These are phyloP conservation scores for Rhea americana DNA, from an alignment of 2,113 vertebrate species.

Conservation along the genomic window DNA sequence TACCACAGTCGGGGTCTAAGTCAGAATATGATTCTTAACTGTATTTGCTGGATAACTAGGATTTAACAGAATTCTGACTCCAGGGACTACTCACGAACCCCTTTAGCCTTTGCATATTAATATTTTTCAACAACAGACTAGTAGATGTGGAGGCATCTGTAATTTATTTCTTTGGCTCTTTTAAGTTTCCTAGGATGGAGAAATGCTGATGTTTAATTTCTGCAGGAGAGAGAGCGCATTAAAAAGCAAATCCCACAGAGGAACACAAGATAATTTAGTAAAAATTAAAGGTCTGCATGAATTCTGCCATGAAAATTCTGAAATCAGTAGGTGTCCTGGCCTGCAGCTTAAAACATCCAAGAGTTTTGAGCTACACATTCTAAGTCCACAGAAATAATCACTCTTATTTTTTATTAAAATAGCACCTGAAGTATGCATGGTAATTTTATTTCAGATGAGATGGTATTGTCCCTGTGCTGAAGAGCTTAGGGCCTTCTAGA, in stretches of 20 bases:
- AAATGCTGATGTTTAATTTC: neutral
- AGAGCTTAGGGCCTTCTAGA: neutral
- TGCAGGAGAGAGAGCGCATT: neutral
- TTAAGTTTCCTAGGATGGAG: neutral
- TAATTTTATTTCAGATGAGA: neutral
- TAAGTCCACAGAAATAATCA: neutral
- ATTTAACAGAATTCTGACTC: conserved; percentile 4
- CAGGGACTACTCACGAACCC: neutral
- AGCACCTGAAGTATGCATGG: neutral
- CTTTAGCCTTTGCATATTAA: neutral
- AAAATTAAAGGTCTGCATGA: neutral
- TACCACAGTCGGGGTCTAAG: neutral
- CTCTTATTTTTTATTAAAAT: neutral
- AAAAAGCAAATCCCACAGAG: neutral
- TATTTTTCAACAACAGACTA: neutral
- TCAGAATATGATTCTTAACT: neutral
- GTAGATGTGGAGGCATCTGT: neutral
- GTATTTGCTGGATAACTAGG: neutral
- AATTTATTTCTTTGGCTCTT: neutral
- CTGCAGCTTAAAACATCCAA: neutral
- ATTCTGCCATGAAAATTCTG: neutral
- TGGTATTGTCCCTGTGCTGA: neutral
- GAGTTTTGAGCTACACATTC: neutral
- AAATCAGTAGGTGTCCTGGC: neutral
- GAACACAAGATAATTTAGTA: neutral